phyloP scores from a whole-genome alignment of 2,888 invertebrate species.

The Carterocephalus palaemon region DNA sequence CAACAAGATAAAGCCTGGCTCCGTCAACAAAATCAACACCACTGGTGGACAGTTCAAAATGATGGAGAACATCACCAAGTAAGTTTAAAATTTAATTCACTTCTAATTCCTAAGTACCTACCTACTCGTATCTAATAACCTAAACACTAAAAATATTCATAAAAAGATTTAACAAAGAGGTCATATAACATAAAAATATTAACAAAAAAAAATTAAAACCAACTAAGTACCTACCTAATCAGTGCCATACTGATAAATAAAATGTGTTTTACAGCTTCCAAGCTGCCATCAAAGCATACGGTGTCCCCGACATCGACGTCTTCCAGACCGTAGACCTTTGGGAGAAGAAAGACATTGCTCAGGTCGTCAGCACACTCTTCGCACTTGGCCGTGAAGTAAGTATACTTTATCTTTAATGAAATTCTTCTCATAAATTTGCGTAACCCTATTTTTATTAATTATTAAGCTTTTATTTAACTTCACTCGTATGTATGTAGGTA shows the following conservation, averaged over 20 bases:
- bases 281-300: slow-evolving; percentile 90
- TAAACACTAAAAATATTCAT: no score
- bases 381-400: slow-evolving; percentile 90
- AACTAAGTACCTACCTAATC: no score
- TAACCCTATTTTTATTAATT: no score
- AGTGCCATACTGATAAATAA: no score
- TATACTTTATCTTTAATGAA: slow-evolving; percentile 26
- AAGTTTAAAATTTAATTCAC: slow-evolving; percentile 56
- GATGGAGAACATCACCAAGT: slow-evolving; percentile 99
- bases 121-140: no score
- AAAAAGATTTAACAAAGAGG: no score
- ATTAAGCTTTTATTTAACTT: no score
- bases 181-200: no score
- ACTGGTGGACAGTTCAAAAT: slow-evolving; percentile 98
- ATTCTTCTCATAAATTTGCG: slow-evolving; percentile 32
- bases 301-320: slow-evolving; percentile 93
- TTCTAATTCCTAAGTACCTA: no score
- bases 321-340: slow-evolving; percentile 98
- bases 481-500: no score
- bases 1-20: slow-evolving; percentile 94
- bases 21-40: slow-evolving; percentile 93
- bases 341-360: slow-evolving; percentile 94
- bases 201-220: no score
- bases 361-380: slow-evolving; percentile 90
- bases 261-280: slow-evolving; percentile 86